Conservation (phyloP, 2,888 invertebrate genomes). For the Erebia palarica region DNA sequence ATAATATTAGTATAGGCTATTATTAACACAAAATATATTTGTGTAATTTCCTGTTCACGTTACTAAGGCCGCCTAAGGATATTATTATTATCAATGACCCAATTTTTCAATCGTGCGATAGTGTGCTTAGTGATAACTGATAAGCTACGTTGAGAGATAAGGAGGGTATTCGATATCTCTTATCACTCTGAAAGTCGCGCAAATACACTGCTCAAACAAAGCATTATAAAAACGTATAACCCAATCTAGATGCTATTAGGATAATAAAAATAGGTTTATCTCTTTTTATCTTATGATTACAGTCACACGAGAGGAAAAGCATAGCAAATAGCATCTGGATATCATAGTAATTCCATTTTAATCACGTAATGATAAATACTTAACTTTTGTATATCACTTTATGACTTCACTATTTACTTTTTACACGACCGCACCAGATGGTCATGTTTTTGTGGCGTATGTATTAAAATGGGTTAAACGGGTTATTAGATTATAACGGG, state of each 20-base stretch:
- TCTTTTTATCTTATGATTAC: no score
- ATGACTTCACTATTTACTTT: no score
- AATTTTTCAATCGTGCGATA: constrained; percentile 52
- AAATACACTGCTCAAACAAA: constrained; percentile 4
- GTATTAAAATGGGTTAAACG: no score
- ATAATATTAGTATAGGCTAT: neutral
- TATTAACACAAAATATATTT: neutral
- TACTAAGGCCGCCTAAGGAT: constrained; percentile 5
- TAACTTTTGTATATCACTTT: no score
- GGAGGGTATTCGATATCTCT: constrained; percentile 18
- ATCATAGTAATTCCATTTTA: neutral
- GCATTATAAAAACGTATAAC: neutral
- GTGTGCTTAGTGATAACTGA: constrained; percentile 48
- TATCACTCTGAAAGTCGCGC: constrained; percentile 20
- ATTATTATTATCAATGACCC: constrained; percentile 52
- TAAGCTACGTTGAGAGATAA: constrained; percentile 51
- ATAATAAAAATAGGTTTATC: no score
- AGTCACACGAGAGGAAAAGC: no score
- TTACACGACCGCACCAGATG: no score
- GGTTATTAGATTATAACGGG: no score
- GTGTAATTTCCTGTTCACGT: constrained; percentile 15
- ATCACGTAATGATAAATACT: no score
- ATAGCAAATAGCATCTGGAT: no score
- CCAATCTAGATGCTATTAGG: neutral
- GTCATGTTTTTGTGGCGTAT: no score